These are phyloP conservation scores for Acanthosoma haemorrhoidale DNA, from an alignment of 2,888 invertebrate genomes.

Conservation along the genomic window DNA sequence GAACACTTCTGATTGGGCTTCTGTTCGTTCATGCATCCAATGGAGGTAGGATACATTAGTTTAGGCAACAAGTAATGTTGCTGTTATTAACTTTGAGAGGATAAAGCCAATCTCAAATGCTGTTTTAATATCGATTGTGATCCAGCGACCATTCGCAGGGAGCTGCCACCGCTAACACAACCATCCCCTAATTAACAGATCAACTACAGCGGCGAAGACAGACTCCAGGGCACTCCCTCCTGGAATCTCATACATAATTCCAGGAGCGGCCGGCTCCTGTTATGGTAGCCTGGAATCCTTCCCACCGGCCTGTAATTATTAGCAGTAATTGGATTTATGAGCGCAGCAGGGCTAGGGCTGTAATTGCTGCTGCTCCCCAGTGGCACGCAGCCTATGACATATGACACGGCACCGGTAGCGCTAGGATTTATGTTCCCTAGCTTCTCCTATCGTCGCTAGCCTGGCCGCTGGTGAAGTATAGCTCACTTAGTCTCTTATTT, in stretches of 20 bases:
- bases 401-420: not conserved
- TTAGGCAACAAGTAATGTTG: too few species aligned
- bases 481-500: too few species aligned
- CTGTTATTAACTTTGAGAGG: too few species aligned
- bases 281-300: slow-evolving; percentile 12
- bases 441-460: too few species aligned
- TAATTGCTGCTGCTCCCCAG: not conserved
- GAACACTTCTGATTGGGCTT: too few species aligned
- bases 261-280: slow-evolving; percentile 1
- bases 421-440: not conserved
- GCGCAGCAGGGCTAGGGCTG: not conserved
- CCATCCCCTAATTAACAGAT: slow-evolving; percentile 4
- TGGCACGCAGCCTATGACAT: not conserved
- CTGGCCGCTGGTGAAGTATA: too few species aligned
- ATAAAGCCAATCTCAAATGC: too few species aligned
- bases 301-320: not conserved
- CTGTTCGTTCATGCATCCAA: too few species aligned
- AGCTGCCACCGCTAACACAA: too few species aligned
- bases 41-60: too few species aligned
- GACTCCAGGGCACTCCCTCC: not conserved
- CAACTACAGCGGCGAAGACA: slow-evolving; percentile 4
- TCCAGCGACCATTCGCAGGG: too few species aligned
- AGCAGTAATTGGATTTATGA: slow-evolving; percentile 9
- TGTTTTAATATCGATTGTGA: too few species aligned
- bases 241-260: slow-evolving; percentile 21